phyloP scores from a whole-genome alignment of 2,797 vertebrate genomes.

The Bothrops alternatus region DNA sequence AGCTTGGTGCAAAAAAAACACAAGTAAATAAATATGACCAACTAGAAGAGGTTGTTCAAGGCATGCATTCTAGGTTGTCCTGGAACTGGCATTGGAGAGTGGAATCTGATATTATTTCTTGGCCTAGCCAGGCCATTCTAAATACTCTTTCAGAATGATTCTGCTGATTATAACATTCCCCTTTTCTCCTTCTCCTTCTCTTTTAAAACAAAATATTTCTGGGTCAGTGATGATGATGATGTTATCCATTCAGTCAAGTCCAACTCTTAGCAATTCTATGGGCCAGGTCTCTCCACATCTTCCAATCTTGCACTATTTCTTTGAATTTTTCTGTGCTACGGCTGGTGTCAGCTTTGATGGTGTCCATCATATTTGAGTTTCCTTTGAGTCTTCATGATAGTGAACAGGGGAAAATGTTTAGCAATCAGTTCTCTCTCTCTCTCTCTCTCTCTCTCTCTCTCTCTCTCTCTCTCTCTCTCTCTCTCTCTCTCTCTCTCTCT shows the following conservation, averaged over 20 bases:
- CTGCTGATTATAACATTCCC: not conserved
- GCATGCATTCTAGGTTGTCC: not conserved
- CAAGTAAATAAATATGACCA: not conserved
- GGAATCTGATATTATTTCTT: not conserved
- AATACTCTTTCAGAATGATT: not conserved
- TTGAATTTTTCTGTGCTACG: not conserved
- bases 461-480: not conserved
- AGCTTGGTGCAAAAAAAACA: not conserved
- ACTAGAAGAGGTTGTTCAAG: not conserved
- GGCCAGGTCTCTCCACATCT: not conserved
- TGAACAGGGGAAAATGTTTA: not conserved
- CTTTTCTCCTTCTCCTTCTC: not conserved
- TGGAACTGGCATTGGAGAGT: not conserved
- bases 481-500: not conserved
- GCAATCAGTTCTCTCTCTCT: not conserved
- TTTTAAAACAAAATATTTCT: not conserved
- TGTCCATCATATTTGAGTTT: not conserved
- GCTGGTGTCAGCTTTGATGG: not conserved
- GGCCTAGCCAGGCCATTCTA: not conserved
- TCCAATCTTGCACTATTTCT: not conserved
- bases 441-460: not conserved
- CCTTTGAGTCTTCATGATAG: not conserved
- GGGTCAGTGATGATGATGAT: not conserved
- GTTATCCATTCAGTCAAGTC: not conserved
- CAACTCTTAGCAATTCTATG: not conserved